These are phyloP conservation scores for Aporrectodea caliginosa DNA, from an alignment of 1,140 invertebrate species.

Conservation along the genomic window DNA sequence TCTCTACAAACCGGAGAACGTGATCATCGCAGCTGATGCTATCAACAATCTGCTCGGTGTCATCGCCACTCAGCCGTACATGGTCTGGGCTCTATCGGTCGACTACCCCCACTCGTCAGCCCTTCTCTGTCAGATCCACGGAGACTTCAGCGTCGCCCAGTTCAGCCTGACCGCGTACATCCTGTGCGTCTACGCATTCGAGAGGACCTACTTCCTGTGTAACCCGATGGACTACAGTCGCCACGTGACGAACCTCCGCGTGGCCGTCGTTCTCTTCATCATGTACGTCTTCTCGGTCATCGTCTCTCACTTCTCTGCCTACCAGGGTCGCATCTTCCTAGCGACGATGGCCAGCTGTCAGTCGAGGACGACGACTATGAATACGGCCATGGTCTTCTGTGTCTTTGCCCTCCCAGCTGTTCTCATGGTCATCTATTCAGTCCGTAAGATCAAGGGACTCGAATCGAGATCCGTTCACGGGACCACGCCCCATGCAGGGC, in stretches of 20 bases:
- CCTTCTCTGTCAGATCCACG: neutral
- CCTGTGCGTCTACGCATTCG: neutral
- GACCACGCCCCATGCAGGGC: too few relatives aligned
- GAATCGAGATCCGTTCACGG: neutral
- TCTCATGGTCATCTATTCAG: neutral
- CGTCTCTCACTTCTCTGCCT: neutral
- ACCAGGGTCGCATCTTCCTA: neutral
- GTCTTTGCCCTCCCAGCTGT: neutral
- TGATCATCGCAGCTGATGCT: neutral
- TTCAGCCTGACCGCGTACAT: neutral
- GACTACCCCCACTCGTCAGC: neutral
- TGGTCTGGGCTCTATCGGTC: neutral
- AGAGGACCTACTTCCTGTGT: neutral
- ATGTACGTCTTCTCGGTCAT: neutral
- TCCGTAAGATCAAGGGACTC: neutral
- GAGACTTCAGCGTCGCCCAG: neutral
- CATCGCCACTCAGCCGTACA: neutral
- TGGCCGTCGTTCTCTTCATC: neutral
- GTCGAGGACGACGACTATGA: neutral
- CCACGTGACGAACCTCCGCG: neutral
- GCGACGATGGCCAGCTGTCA: neutral
- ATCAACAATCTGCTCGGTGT: neutral
- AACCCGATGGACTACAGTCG: neutral
- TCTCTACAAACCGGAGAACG: neutral
- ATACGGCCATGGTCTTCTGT: neutral